Evolutionary conservation across 2,888 invertebrate species (phyloP), one percentile per base, ranked within the genome.

Genomic region (Hirtodrosophila histrioides): DNA sequence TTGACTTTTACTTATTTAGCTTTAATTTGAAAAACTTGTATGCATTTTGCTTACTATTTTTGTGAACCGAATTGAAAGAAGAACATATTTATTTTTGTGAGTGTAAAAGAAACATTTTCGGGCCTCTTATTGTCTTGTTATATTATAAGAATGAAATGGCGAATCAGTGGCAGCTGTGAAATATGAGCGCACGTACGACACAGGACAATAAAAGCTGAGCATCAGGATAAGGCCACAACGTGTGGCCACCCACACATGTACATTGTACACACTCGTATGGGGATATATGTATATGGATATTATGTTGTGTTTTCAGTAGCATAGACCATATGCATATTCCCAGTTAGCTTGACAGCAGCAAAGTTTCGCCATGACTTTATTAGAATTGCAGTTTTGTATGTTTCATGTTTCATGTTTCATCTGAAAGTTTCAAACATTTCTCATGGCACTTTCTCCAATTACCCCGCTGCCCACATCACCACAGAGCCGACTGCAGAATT

Each of bases 81-180:
- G 17, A 1, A 17, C 17, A 17, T 1, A 1, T 17, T 17, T 3
- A 0, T 27, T 27, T 27, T 27, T 27, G 27, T 27, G 5, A 27
- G 27, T 27, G 27, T 27, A 27, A 6, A 17, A 17, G 17, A 17
- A 5, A 27, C 27, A 11, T 31, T 37, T 27, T 6, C 17, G 11
- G 33, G 11, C 35, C 50, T 10, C 31, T 24, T 45, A 60, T 60
- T 68, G 72, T 72, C 68, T 68, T 53, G 55, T 67, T 56, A 57
- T 49, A 33, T 31, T 31, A 57, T 49, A 33, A 36, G 29, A 50
- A 57, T 61, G 63, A 45, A 77, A 75, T 69, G 56, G 45, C 50
- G 50, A 78, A 60, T 66, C 67, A 68, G 78, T 69, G 80, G 72
- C 80, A 83, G 72, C 64, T 81, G 84, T 80, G 70, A 84, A 56